These are phyloP conservation scores for Tupaia tana DNA, from an alignment of 2,113 vertebrate genomes.

Conservation along the genomic window DNA sequence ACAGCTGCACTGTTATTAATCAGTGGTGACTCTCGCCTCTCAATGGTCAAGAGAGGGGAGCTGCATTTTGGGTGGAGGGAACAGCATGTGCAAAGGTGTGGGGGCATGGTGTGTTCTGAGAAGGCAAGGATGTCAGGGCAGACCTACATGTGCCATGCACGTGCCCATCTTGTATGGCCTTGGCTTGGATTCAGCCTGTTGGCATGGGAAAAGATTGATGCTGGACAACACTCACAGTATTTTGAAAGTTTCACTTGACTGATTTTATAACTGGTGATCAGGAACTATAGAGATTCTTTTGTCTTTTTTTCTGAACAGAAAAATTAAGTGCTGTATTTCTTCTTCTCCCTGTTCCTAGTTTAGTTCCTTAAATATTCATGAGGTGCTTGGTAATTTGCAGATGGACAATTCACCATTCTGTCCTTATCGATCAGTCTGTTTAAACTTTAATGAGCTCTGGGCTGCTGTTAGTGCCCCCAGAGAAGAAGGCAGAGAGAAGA, in stretches of 20 bases:
- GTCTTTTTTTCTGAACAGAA: conserved; percentile 16
- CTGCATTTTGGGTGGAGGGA: background rate
- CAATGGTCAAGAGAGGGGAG: background rate
- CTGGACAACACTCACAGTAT: background rate
- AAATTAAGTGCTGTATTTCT: conserved; percentile 60
- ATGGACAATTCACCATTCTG: conserved; percentile 86
- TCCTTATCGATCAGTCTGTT: conserved; percentile 87
- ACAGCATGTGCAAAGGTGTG: background rate
- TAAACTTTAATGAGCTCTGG: conserved; percentile 88
- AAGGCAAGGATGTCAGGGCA: background rate
- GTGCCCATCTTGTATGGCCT: background rate
- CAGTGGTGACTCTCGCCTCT: background rate
- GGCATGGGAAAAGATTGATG: background rate
- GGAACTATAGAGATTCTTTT: conserved; percentile 59
- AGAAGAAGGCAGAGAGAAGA: conserved; percentile 58
- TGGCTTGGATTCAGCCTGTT: background rate
- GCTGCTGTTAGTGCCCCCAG: conserved; percentile 74
- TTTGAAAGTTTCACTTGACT: conserved; percentile 24
- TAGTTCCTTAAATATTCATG: conserved; percentile 88
- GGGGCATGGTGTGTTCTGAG: background rate
- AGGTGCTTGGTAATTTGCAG: conserved; percentile 85
- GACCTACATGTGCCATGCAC: background rate
- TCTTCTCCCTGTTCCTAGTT: conserved; percentile 68
- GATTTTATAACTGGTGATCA: conserved; percentile 63
- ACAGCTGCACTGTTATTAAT: background rate